phyloP scores from a whole-genome alignment of 2,888 invertebrate genomes.

The Malacosoma neustria region DNA sequence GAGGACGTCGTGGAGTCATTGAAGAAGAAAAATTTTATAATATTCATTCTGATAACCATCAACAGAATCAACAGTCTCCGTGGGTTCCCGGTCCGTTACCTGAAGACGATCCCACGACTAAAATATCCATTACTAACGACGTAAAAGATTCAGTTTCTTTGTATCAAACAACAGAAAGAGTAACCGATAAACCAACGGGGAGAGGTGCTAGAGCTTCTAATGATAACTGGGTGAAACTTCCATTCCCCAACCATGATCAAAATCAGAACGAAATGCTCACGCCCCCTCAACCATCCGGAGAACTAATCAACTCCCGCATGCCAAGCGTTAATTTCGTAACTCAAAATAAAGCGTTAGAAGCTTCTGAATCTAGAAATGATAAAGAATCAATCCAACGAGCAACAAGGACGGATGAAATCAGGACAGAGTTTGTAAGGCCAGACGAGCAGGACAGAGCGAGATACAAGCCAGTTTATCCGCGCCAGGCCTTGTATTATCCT shows the following conservation, averaged over 20 bases:
- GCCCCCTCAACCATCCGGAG: conserved; percentile 69
- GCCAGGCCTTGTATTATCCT: conserved; percentile 64
- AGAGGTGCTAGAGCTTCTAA: conserved; percentile 75
- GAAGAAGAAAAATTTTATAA: conserved; percentile 65
- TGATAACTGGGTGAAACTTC: conserved; percentile 77
- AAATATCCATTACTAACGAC: conserved; percentile 52
- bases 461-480: conserved; percentile 58
- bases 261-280: conserved; percentile 53
- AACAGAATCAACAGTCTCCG: conserved; percentile 35
- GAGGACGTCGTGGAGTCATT: conserved; percentile 61
- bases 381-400: conserved; percentile 62
- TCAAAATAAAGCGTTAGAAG: conserved; percentile 70
- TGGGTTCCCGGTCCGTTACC: conserved; percentile 60
- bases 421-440: conserved; percentile 64
- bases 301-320: conserved; percentile 73
- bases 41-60: conserved; percentile 38
- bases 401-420: conserved; percentile 50
- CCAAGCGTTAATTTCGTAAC: conserved; percentile 80
- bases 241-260: conserved; percentile 58
- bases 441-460: conserved; percentile 45
- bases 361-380: conserved; percentile 66
- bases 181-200: conserved; percentile 70
- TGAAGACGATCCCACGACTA: conserved; percentile 57
- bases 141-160: conserved; percentile 37
- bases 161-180: conserved; percentile 56